Conservation (phyloP, 2,797 vertebrate species). For the Pseudochirops cupreus region DNA sequence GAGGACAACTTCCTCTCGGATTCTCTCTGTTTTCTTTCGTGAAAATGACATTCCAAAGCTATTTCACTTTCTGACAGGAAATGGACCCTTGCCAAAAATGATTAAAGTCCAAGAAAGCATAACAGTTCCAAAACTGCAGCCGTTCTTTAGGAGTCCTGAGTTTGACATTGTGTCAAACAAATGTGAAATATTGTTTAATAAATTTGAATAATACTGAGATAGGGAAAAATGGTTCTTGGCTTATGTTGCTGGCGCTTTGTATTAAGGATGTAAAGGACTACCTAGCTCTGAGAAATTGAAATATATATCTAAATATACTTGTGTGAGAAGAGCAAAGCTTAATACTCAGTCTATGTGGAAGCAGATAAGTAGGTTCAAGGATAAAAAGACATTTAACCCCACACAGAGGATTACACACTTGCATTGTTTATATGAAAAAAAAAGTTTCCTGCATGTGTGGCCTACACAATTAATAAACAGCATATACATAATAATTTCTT, state of each 20-base stretch:
- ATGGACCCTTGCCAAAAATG: constrained; percentile 95
- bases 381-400: not conserved
- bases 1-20: constrained; percentile 98
- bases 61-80: constrained; percentile 99
- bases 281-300: constrained; percentile 86
- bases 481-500: not conserved
- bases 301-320: constrained; percentile 89
- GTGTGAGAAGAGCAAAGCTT: constrained; percentile 79
- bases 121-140: constrained; percentile 91
- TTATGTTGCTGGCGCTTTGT: constrained; percentile 85
- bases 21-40: constrained; percentile 99
- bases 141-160: constrained; percentile 90
- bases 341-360: constrained; percentile 73
- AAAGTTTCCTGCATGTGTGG: not conserved
- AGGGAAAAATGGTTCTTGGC: constrained; percentile 88
- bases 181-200: constrained; percentile 95
- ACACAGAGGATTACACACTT: constrained; percentile 18
- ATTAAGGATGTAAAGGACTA: constrained; percentile 86
- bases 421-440: constrained; percentile 24
- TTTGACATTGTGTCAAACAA: constrained; percentile 96
- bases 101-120: constrained; percentile 97
- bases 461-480: not conserved
- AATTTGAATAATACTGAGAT: constrained; percentile 92
- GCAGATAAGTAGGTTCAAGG: not conserved
- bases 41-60: constrained; percentile 99